A percentile compares a stretch with the other conserved stretches of the same genome.
Evolutionary conservation across 2,113 vertebrate genomes (phyloP).

Genomic region (Rhegmatorhina hoffmannsi): DNA sequence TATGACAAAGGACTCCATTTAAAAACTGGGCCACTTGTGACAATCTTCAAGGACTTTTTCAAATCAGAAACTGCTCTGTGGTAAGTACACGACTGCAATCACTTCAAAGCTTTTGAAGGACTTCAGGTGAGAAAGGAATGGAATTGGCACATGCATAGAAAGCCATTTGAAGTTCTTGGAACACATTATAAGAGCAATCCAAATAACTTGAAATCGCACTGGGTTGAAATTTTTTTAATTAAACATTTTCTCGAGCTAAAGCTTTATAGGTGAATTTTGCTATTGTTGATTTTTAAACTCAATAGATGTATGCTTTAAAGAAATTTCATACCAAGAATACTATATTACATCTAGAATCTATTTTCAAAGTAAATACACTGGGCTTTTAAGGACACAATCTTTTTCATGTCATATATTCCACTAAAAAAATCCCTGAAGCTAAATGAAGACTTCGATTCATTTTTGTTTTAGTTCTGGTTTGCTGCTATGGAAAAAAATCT

Average conservation of each 20-base stretch:
- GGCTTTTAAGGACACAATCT: background rate
- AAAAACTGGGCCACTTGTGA: background rate
- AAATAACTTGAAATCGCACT: slow-evolving; percentile 14
- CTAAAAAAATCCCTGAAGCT: background rate
- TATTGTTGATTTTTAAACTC: background rate
- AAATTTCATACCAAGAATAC: background rate
- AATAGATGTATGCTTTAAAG: background rate
- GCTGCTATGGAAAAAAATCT: background rate
- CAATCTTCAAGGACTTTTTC: slow-evolving; percentile 25
- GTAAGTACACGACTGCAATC: slow-evolving; percentile 13
- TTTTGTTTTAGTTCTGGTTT: background rate
- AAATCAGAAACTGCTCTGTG: slow-evolving; percentile 38
- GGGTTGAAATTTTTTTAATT: background rate
- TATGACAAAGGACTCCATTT: background rate
- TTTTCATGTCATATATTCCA: background rate
- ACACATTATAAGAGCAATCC: slow-evolving; percentile 25
- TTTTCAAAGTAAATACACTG: background rate
- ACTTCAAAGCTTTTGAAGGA: slow-evolving; percentile 64
- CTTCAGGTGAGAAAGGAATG: slow-evolving; percentile 37
- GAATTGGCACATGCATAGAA: slow-evolving; percentile 3
- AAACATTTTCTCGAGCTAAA: background rate
- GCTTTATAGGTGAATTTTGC: background rate
- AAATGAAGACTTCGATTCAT: background rate
- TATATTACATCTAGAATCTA: background rate
- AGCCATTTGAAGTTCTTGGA: slow-evolving; percentile 21